phyloP scores from a whole-genome alignment of 2,888 invertebrate genomes.

The Polydrusus pterygomalis region DNA sequence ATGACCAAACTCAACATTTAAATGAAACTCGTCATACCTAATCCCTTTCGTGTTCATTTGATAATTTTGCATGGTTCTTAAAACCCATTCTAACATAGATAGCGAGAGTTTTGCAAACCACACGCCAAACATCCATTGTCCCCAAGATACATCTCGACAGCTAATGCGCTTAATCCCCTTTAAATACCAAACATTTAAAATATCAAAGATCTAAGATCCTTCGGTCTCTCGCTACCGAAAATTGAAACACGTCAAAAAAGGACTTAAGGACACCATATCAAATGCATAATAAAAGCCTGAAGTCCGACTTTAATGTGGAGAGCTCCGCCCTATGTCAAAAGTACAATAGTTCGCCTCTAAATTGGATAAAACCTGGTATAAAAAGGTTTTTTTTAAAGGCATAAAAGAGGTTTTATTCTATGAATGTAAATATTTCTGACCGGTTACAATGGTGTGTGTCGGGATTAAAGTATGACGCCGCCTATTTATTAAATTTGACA shows the following conservation, averaged over 20 bases:
- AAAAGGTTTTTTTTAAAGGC: constrained; percentile 47
- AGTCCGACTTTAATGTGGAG: constrained; percentile 48
- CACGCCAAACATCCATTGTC: constrained; percentile 41
- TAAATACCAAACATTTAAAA: constrained; percentile 18
- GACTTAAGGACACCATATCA: constrained; percentile 51
- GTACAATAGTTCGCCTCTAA: constrained; percentile 47
- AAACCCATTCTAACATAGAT: no score
- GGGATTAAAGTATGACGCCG: constrained; percentile 45
- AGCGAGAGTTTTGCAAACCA: constrained; percentile 17
- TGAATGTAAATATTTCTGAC: constrained; percentile 53
- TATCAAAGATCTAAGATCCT: constrained; percentile 14
- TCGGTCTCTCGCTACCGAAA: constrained; percentile 47
- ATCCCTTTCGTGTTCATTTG: neutral
- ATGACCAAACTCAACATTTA: no score
- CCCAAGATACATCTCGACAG: constrained; percentile 39
- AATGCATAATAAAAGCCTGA: constrained; percentile 52
- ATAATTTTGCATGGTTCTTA: constrained; percentile 21
- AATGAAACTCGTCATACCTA: neutral
- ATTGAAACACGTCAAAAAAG: constrained; percentile 49
- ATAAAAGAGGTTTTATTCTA: constrained; percentile 51
- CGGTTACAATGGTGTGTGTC: constrained; percentile 44
- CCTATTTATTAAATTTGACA: constrained; percentile 52
- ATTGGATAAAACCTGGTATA: constrained; percentile 53
- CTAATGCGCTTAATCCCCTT: constrained; percentile 45
- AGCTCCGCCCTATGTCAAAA: constrained; percentile 48